A percentile compares a stretch with the other conserved stretches of the same genome.
These are phyloP conservation scores for Anthoptus insignis DNA, from an alignment of 2,888 invertebrate species.

Conservation along the genomic window DNA sequence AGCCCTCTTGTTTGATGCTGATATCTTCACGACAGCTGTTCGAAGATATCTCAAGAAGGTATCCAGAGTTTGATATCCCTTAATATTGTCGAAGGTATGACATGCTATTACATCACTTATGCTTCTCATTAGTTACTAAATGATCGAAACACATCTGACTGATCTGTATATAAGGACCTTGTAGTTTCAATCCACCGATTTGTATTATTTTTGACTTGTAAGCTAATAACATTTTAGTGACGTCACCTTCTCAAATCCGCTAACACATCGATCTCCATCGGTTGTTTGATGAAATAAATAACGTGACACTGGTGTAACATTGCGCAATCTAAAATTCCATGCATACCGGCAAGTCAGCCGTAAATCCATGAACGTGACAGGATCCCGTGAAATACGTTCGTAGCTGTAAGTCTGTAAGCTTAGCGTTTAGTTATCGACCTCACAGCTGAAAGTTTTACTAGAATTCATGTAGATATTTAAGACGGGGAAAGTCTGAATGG, in stretches of 20 bases:
- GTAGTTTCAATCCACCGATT: too few species aligned
- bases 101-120: slow-evolving; percentile 13
- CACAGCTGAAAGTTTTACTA: slow-evolving; percentile 14
- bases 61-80: slow-evolving; percentile 25
- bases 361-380: slow-evolving; percentile 36
- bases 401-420: slow-evolving; percentile 30
- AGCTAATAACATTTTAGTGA: too few species aligned
- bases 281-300: slow-evolving; percentile 35
- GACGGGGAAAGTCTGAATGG: neutral
- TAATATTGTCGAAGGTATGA: slow-evolving; percentile 33
- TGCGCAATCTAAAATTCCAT: slow-evolving; percentile 38
- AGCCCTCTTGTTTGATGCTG: slow-evolving; percentile 31
- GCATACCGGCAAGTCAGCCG: slow-evolving; percentile 36
- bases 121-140: neutral
- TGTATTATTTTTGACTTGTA: too few species aligned
- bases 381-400: slow-evolving; percentile 37
- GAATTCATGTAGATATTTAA: neutral
- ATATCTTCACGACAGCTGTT: slow-evolving; percentile 32
- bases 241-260: slow-evolving; percentile 11
- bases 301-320: slow-evolving; percentile 22
- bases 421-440: slow-evolving; percentile 26
- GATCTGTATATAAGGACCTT: too few species aligned
- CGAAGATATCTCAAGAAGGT: slow-evolving; percentile 20
- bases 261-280: slow-evolving; percentile 26
- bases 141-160: too few species aligned